Base-by-base conservation (phyloP, 2,888 invertebrate species). In the Stegophylla sp. region DNA sequence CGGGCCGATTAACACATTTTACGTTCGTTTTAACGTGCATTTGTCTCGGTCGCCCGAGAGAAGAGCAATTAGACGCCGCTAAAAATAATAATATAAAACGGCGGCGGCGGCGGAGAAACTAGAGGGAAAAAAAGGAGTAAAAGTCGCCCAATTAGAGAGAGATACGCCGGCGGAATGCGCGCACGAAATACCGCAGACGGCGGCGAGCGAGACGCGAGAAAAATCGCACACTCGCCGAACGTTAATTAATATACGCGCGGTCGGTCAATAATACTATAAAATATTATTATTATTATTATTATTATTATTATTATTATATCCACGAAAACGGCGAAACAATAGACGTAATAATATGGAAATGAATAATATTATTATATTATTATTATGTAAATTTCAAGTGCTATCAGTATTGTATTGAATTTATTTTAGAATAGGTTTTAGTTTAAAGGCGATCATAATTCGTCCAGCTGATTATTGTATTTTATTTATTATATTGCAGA, bases 1-100 rank as follows among this genome's bases (percentile, higher is more conserved):
- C 51, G 51, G 15, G 43, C 76, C 76, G 76, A 76, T 76, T 76
- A 76, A 76, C 67, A 56, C 76, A 28, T 76, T 66, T 76, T 66
- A 41, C 66, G 64, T 66, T 66, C 51, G 64, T 56, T 76, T 76
- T 75, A 48, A 74, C 61, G 61, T 26, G 73, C 34, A 63, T 74
- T 74, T 74, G 74, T 74, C 63, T 61, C 67, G 67, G 45, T 26
- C 69, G 51, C 48, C 28, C 59, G 63, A 41, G 64, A 41, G 53
- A 66, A 17, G 45, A 23, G 76, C 76, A 77, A 77, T 77, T 77
- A 77, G 76, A 77, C 77, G 77, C 45, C 67, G 77, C 77, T 77
- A 77, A 77, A 77, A 77, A 77, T 77, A 77, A 77, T 77, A 43
- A 45, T 51, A 26, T 15, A 45, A 77, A 77, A 76, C 63, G 51